Percentiles rank a stretch among this genome's conserved stretches.
phyloP scores from a whole-genome alignment of 2,113 vertebrate genomes.

The Neolamprologus sp. region DNA sequence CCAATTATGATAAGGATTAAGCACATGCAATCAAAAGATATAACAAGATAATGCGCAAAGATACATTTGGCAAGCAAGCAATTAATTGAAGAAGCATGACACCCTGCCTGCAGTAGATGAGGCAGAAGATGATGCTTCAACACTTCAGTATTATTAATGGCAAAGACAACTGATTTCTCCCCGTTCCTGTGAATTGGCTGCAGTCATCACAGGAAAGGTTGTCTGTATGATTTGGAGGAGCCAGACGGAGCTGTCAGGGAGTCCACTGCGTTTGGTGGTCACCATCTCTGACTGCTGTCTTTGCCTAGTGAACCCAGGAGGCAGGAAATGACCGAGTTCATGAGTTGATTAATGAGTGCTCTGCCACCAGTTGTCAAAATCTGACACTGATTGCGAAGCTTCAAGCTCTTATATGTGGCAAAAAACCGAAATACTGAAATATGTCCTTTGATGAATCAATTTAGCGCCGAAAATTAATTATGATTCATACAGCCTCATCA shows the following conservation, averaged over 20 bases:
- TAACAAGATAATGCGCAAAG: slow-evolving; percentile 77
- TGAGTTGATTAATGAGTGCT: slow-evolving; percentile 73
- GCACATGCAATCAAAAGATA: slow-evolving; percentile 77
- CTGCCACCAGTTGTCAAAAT: slow-evolving; percentile 64
- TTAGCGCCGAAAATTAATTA: slow-evolving; percentile 8
- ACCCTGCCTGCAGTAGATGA: slow-evolving; percentile 64
- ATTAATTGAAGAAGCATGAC: slow-evolving; percentile 75
- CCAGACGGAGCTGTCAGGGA: slow-evolving; percentile 68
- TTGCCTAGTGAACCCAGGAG: slow-evolving; percentile 67
- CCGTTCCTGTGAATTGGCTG: slow-evolving; percentile 28
- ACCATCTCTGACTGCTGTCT: slow-evolving; percentile 61
- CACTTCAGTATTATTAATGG: slow-evolving; percentile 66
- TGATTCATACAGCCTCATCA: background rate
- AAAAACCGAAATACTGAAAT: background rate
- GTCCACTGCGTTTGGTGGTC: slow-evolving; percentile 52
- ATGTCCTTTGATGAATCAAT: slow-evolving; percentile 50
- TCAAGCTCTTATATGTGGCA: slow-evolving; percentile 26
- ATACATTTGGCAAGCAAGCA: slow-evolving; percentile 74
- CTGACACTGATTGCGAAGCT: slow-evolving; percentile 61
- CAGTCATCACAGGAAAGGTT: slow-evolving; percentile 7
- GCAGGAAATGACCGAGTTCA: slow-evolving; percentile 70
- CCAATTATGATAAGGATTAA: slow-evolving; percentile 81
- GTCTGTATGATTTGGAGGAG: slow-evolving; percentile 52
- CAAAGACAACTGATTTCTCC: slow-evolving; percentile 41
- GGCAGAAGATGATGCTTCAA: slow-evolving; percentile 61